Conservation (phyloP, 2,888 invertebrate species). For the Apamea sordens region DNA sequence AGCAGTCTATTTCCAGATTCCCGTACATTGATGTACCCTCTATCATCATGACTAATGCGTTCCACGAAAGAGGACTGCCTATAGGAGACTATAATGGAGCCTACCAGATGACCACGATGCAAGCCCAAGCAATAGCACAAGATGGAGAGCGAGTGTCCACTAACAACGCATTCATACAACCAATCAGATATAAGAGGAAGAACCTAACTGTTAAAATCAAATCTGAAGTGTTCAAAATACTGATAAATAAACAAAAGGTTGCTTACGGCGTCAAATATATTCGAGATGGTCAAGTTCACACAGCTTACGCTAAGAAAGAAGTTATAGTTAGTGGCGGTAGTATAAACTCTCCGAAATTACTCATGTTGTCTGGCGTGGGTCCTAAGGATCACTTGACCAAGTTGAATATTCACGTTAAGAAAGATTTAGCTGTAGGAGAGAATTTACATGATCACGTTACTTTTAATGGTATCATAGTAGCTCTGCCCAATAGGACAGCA, state of each 20-base stretch:
- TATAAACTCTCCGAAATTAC: conserved; percentile 79
- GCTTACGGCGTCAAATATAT: conserved; percentile 80
- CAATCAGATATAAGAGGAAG: conserved; percentile 88
- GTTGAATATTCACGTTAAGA: conserved; percentile 66
- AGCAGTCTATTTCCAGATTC: conserved; percentile 90
- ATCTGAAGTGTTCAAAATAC: conserved; percentile 88
- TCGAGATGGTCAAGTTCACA: conserved; percentile 66
- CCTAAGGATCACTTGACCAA: conserved; percentile 63
- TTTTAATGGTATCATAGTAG: conserved; percentile 86
- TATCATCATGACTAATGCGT: conserved; percentile 88
- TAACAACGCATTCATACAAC: conserved; percentile 92
- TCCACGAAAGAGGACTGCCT: conserved; percentile 90
- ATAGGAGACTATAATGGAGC: conserved; percentile 89
- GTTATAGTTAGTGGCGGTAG: conserved; percentile 80
- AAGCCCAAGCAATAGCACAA: conserved; percentile 89
- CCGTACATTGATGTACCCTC: conserved; percentile 91
- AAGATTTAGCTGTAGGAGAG: conserved; percentile 81
- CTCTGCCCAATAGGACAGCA: conserved; percentile 87
- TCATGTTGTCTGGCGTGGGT: conserved; percentile 84
- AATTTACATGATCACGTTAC: conserved; percentile 84
- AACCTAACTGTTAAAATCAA: conserved; percentile 88
- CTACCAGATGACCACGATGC: conserved; percentile 89
- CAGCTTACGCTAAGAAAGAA: conserved; percentile 79
- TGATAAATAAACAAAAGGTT: conserved; percentile 86
- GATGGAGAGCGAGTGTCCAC: conserved; percentile 91